A percentile compares a stretch with the other conserved stretches of the same genome.
Conservation (phyloP, 2,113 vertebrate genomes). For the Gymnobelideus leadbeateri region DNA sequence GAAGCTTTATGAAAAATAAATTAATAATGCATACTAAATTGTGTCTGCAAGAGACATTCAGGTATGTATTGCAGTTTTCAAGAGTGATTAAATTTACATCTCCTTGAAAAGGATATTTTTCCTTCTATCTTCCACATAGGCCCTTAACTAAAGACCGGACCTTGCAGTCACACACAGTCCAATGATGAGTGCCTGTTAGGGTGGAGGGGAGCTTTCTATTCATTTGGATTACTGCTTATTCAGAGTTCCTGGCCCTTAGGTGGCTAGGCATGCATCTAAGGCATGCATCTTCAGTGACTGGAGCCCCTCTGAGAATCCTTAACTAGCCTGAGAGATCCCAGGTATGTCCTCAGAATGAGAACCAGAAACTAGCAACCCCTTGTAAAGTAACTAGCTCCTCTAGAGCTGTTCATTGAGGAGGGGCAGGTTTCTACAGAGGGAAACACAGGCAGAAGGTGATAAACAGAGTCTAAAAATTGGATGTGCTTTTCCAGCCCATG, state of each 20-base stretch:
- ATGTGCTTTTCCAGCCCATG: slow-evolving; percentile 45
- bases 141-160: slow-evolving; percentile 54
- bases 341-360: neutral
- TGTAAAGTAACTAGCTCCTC: slow-evolving; percentile 78
- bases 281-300: rapidly evolving
- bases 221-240: slow-evolving; percentile 59
- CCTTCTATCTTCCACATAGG: slow-evolving; percentile 26
- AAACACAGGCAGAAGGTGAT: slow-evolving; percentile 62
- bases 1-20: slow-evolving; percentile 88
- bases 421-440: slow-evolving; percentile 54
- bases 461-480: slow-evolving; percentile 57
- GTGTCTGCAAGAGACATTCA: slow-evolving; percentile 86
- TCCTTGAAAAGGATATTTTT: slow-evolving; percentile 76
- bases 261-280: rapidly evolving
- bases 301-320: neutral
- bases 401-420: slow-evolving; percentile 48
- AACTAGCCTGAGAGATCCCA: neutral
- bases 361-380: slow-evolving; percentile 48
- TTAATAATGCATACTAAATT: slow-evolving; percentile 89
- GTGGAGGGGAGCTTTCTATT: slow-evolving; percentile 40
- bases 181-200: slow-evolving; percentile 56
- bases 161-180: slow-evolving; percentile 39
- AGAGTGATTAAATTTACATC: slow-evolving; percentile 86
- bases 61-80: slow-evolving; percentile 84
- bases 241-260: neutral